Base-by-base conservation (phyloP, 2,113 vertebrate species). In the Rostratula benghalensis region DNA sequence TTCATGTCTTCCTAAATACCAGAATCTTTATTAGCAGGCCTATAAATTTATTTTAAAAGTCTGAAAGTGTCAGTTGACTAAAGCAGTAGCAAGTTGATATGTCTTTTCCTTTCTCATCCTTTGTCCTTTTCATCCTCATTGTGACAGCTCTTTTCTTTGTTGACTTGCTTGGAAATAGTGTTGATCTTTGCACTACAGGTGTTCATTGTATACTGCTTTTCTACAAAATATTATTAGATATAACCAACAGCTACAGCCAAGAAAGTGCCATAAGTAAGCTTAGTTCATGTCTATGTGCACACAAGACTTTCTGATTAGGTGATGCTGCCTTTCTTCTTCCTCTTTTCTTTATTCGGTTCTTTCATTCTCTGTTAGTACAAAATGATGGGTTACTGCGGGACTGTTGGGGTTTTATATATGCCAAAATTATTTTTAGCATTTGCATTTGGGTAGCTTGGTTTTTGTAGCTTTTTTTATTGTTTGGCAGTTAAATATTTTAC, bases 1-100 rank as follows among this genome's bases (percentile, higher is more conserved):
- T 77, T 35, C 16, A 35, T 27, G 85, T 83, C 69, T 93, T 91
- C 30, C 65, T 67, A 81, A 83, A 43, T 54, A 59, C 23, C 22
- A 53, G 37, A 87, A 71, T 57, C 37, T 91, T 92, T 64, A 41
- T 75, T 76, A 73, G 16, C 24, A 83, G 80, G 19, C 31, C 56
- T 30, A 4, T 77, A 27, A 59, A 35, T 70, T 73, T 94, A 67
- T 77, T 80, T 16, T 68, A 23, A 35, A 70, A 77, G 31, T 93
- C 61, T 96, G 83, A 95, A 74, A 53, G 10, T 84, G 68, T 57
- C 37, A 87, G 53, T 37, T 94, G 33, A 39, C 59, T 96, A 64
- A 96, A 94, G 68, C 23, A 46, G 46, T 63, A 41, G 35, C 57
- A 92, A 35, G 67, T 51, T 77, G 60, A 24, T 60, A 27, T 13